phyloP scores from a whole-genome alignment of 2,797 vertebrate species.

The Anolis apletophallus region DNA sequence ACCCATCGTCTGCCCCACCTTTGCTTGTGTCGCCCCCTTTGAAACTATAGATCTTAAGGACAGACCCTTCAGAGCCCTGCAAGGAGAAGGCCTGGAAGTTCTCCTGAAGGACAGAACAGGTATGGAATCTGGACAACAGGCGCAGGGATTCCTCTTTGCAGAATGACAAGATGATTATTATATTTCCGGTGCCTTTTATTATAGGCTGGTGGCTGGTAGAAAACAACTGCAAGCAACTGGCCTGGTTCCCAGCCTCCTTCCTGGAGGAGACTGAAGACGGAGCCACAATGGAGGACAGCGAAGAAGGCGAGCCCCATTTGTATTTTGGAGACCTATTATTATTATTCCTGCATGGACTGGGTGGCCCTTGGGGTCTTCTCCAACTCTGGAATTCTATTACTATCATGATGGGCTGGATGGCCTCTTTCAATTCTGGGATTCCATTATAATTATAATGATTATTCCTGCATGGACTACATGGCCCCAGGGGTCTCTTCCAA shows the following conservation, averaged over 20 bases:
- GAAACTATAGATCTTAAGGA: constrained; percentile 88
- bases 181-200: rapidly evolving
- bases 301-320: constrained; percentile 75
- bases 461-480: too few relatives aligned
- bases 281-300: background rate
- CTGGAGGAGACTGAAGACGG: constrained; percentile 76
- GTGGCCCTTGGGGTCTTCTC: too few relatives aligned
- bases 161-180: background rate
- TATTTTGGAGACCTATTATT: too few relatives aligned
- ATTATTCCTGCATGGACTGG: too few relatives aligned
- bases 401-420: too few relatives aligned
- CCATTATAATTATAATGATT: too few relatives aligned
- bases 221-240: constrained; percentile 82
- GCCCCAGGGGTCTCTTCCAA: too few relatives aligned
- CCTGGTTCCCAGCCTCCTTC: constrained; percentile 95
- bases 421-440: too few relatives aligned
- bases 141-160: too few relatives aligned
- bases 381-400: too few relatives aligned
- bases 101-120: constrained; percentile 90
- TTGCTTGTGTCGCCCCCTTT: constrained; percentile 84
- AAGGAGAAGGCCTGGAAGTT: constrained; percentile 85
- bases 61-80: constrained; percentile 76
- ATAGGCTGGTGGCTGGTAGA: constrained; percentile 97
- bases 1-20: constrained; percentile 82
- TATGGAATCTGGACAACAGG: constrained; percentile 48